phyloP scores from a whole-genome alignment of 2,888 invertebrate genomes.

The Agrilus cyanescens region DNA sequence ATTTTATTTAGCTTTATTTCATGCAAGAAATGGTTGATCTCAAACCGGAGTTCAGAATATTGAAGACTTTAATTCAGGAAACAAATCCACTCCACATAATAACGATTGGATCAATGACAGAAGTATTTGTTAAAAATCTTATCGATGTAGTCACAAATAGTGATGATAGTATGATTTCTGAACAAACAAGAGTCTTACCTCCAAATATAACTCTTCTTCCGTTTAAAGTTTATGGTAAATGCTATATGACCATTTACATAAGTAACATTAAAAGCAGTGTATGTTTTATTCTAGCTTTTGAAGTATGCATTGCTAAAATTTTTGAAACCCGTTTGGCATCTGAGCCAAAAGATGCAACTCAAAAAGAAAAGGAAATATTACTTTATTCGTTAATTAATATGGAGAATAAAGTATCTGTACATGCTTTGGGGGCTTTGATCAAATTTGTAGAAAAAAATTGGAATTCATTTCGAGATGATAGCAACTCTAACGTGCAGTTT shows the following conservation, averaged over 20 bases:
- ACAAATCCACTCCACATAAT: slow-evolving; percentile 45
- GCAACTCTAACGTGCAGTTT: slow-evolving; percentile 40
- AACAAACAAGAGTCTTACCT: slow-evolving; percentile 25
- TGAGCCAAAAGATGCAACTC: slow-evolving; percentile 35
- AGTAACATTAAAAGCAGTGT: background rate
- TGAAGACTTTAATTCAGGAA: slow-evolving; percentile 46
- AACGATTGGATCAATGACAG: slow-evolving; percentile 41
- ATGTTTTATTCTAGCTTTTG: slow-evolving; percentile 35
- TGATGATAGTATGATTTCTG: slow-evolving; percentile 16
- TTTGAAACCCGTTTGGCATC: slow-evolving; percentile 41
- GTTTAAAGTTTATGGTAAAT: slow-evolving; percentile 47
- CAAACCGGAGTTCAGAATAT: slow-evolving; percentile 47
- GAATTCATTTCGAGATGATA: slow-evolving; percentile 26
- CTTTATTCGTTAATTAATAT: slow-evolving; percentile 53
- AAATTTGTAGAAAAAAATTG: slow-evolving; percentile 58
- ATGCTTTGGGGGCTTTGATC: slow-evolving; percentile 60
- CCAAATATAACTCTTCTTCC: slow-evolving; percentile 45
- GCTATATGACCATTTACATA: background rate
- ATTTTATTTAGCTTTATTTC: slow-evolving; percentile 41
- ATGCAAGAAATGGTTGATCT: slow-evolving; percentile 58
- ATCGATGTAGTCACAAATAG: slow-evolving; percentile 19
- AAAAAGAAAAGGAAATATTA: slow-evolving; percentile 44
- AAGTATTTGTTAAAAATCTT: slow-evolving; percentile 35
- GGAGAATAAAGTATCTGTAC: slow-evolving; percentile 47
- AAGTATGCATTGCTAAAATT: slow-evolving; percentile 45